Evolutionary conservation across 2,113 vertebrate genomes (phyloP), one percentile per base, ranked within the genome.

Genomic region (Ceyx melanurus): DNA sequence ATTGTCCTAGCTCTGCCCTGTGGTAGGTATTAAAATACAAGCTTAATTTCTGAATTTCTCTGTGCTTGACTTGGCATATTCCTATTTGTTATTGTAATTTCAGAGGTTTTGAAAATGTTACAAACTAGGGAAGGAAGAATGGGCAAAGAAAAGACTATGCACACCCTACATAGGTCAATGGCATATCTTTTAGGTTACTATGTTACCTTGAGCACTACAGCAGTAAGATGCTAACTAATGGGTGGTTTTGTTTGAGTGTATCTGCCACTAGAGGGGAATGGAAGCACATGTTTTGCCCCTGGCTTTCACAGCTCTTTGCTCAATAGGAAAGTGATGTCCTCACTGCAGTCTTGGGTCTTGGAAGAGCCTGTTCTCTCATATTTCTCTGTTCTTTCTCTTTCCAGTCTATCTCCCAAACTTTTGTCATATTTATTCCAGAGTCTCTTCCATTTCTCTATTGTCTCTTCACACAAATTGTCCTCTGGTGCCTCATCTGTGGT

Each of bases 221-320:
- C 43, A 67, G n/a, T 68, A 43, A 82, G 71, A 51, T 74, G 45
- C 26, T 42, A 15, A 66, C 23, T 29, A 14, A 19, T 62, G 42
- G 7, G 37, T 40, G 29, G 6, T 37, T 88, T 61, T 79, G 46
- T 82, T 45, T 2, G 43, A 73, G 29, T 67, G 26, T 93, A 74
- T 89, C 73, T 96, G 91, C 93, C 93, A 68, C 94, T 96, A 96
- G 93, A 87, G 93, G 94, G 95, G 91, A 95, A 96, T 92, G 93
- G 70, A 95, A 90, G 89, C 50, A 75, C 40, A 3, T 26, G 40
- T 51, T 92, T 84, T 89, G 48, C 35, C 84, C 83, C 40, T 67
- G 74, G 51, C 6, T 66, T 85, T 84, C 35, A 45, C 46, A 77
- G 33, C 22, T 80, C 5, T 75, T 88, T 75, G 14, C 33, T 80